phyloP scores from a whole-genome alignment of 2,113 vertebrate genomes.

The Clinocottus analis region DNA sequence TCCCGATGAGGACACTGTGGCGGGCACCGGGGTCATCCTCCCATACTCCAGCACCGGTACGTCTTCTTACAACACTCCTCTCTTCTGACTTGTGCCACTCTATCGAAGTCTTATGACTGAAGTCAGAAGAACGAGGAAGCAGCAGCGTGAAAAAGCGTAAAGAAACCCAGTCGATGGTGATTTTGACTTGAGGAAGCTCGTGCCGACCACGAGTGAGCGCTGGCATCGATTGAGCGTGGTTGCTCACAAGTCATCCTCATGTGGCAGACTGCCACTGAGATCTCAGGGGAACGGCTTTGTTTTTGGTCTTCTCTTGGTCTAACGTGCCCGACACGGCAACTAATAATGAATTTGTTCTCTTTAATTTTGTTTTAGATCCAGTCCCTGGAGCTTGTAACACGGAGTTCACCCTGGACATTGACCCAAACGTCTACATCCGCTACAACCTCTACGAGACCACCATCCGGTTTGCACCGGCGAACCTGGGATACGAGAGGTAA shows the following conservation, averaged over 20 bases:
- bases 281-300: neutral
- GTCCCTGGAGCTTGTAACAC: slow-evolving; percentile 94
- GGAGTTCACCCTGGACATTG: slow-evolving; percentile 88
- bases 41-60: slow-evolving; percentile 86
- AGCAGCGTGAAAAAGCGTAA: neutral
- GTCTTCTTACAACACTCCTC: neutral
- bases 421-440: slow-evolving; percentile 91
- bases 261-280: neutral
- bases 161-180: neutral
- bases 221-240: neutral
- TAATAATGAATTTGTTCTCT: slow-evolving; percentile 2
- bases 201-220: neutral
- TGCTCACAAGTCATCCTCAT: slow-evolving; percentile 21
- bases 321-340: neutral
- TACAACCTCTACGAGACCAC: slow-evolving; percentile 90
- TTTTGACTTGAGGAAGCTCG: slow-evolving; percentile 8
- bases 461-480: slow-evolving; percentile 92
- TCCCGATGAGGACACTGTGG: slow-evolving; percentile 62
- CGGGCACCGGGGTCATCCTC: slow-evolving; percentile 86
- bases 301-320: neutral
- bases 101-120: neutral
- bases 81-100: neutral
- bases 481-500: slow-evolving; percentile 90
- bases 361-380: slow-evolving; percentile 85
- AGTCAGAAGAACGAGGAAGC: neutral